Evolutionary conservation across 53 echinoderm and acorn worm species (phyloP).

Genomic region (Pentamera pediparva): DNA sequence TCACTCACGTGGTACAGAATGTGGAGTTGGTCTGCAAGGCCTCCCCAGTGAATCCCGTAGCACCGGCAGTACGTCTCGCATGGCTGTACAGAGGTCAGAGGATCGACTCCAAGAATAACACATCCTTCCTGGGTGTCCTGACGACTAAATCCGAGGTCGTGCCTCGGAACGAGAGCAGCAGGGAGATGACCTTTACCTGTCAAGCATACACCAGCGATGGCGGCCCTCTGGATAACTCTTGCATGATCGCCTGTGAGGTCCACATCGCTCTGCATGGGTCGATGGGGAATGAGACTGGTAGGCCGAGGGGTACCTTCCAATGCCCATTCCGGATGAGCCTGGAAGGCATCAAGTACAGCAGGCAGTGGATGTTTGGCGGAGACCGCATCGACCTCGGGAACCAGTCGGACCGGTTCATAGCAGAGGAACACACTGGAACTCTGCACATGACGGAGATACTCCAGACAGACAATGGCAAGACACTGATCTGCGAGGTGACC

Average conservation of each 20-base stretch:
- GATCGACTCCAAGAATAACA: neutral
- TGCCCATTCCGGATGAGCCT: constrained; percentile 18
- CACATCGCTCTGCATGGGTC: neutral
- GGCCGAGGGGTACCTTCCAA: constrained; percentile 1
- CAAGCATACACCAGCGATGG: neutral
- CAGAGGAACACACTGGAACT: neutral
- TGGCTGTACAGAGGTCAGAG: constrained; percentile 1
- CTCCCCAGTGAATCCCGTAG: neutral
- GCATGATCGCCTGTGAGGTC: neutral
- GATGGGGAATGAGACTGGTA: neutral
- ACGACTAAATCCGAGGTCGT: neutral
- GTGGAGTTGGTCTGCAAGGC: neutral
- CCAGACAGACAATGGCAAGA: constrained; percentile 5
- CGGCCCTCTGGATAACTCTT: neutral
- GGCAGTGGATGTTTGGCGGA: constrained; percentile 9
- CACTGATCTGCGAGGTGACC: neutral
- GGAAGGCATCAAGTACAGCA: neutral
- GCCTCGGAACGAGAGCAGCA: neutral
- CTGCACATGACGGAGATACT: constrained; percentile 12
- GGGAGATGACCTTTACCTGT: neutral
- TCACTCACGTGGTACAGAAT: neutral
- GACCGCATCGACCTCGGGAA: neutral
- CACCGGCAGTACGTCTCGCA: neutral
- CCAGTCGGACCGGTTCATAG: constrained; percentile 10
- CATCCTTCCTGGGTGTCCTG: neutral